These are phyloP conservation scores for Oscheius sp. DNA, from an alignment of 2,888 invertebrate genomes.

Conservation along the genomic window DNA sequence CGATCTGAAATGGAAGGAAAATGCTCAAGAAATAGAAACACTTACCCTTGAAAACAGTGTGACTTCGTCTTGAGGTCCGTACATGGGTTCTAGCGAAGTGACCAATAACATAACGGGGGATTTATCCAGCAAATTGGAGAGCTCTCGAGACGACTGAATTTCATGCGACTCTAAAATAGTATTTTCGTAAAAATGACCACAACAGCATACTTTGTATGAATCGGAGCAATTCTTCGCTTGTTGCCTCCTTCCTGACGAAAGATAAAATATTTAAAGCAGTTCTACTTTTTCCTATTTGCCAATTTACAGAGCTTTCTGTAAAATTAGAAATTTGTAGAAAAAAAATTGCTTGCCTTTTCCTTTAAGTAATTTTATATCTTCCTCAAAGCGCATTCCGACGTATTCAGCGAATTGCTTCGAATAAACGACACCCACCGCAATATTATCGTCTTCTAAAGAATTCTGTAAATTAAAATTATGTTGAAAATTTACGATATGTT, in stretches of 20 bases:
- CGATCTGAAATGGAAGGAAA: conserved; percentile 7
- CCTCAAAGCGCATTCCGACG: conserved; percentile 17
- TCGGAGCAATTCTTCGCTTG: background rate
- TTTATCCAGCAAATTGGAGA: background rate
- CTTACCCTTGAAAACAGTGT: conserved; percentile 10
- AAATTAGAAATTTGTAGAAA: background rate
- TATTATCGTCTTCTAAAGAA: conserved; percentile 11
- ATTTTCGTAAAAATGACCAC: too few relatives aligned
- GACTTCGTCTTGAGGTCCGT: conserved; percentile 3
- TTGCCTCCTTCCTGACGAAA: conserved; percentile 11
- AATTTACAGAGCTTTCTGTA: background rate
- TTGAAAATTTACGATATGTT: conserved; percentile 10
- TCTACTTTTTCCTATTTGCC: background rate
- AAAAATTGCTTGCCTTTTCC: background rate
- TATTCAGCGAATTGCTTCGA: conserved; percentile 1
- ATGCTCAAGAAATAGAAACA: too few relatives aligned
- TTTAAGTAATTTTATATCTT: conserved; percentile 16
- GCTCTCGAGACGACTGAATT: background rate
- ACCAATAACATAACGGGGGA: conserved; percentile 9
- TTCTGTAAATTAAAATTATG: background rate
- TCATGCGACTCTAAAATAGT: conserved; percentile 18
- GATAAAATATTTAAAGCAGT: conserved; percentile 14
- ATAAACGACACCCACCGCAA: background rate
- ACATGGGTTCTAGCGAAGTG: conserved; percentile 19
- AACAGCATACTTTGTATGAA: conserved; percentile 3